Evolutionary conservation across 2,797 vertebrate species (phyloP).

Genomic region (Acanthornis magna): DNA sequence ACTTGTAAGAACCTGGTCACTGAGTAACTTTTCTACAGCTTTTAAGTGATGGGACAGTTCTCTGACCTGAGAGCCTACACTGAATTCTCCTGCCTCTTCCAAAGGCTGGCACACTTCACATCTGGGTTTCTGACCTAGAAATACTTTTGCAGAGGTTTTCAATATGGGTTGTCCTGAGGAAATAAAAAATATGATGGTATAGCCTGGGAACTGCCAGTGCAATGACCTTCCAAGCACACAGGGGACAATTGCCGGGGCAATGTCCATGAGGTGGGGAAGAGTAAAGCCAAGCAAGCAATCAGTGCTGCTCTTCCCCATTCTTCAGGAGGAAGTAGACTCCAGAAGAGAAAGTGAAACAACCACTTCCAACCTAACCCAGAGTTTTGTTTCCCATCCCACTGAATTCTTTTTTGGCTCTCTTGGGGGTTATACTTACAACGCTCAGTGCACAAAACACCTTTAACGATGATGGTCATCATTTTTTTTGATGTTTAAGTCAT

Average conservation of each 20-base stretch:
- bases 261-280: background rate
- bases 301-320: background rate
- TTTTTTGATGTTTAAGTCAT: background rate
- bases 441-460: background rate
- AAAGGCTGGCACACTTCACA: rapidly evolving
- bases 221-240: background rate
- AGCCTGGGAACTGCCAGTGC: background rate
- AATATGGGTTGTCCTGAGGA: background rate
- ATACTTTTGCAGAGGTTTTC: background rate
- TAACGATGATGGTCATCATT: rapidly evolving
- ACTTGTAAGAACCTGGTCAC: background rate
- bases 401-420: background rate
- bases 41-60: background rate
- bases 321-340: background rate
- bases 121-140: background rate
- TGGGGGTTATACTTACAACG: background rate
- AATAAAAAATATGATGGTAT: background rate
- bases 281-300: background rate
- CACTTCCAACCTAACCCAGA: background rate
- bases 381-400: background rate
- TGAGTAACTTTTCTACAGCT: background rate
- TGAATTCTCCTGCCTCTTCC: background rate
- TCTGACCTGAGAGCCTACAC: background rate
- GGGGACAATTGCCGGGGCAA: background rate
- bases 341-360: background rate